These are phyloP conservation scores for Aleiodes testaceus DNA, from an alignment of 2,888 invertebrate species.

Conservation along the genomic window DNA sequence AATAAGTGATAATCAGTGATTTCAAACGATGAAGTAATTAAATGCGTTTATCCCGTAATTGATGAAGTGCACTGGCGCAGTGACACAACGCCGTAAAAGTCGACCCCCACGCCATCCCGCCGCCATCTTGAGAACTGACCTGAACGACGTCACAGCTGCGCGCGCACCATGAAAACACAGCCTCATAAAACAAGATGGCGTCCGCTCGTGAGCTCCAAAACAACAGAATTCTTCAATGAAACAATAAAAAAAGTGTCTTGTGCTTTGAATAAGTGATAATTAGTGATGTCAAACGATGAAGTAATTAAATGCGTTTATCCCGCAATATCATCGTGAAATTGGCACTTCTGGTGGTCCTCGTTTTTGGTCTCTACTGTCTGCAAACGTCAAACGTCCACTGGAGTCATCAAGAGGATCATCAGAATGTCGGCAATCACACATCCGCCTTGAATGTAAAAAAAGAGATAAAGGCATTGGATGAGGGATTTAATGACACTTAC, in stretches of 20 bases:
- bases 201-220: too few relatives aligned
- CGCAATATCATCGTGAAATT: conserved; percentile 65
- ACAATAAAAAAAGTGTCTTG: too few relatives aligned
- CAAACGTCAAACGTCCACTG: conserved; percentile 61
- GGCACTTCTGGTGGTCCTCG: conserved; percentile 58
- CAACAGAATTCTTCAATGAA: too few relatives aligned
- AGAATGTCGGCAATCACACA: not conserved
- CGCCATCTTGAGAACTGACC: too few relatives aligned
- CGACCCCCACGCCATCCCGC: too few relatives aligned
- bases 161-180: too few relatives aligned
- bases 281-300: not conserved
- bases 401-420: conserved; percentile 43
- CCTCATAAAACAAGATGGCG: too few relatives aligned
- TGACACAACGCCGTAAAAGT: too few relatives aligned
- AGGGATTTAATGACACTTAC: conserved; percentile 56
- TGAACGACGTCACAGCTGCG: too few relatives aligned
- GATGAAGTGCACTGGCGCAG: too few relatives aligned
- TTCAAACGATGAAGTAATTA: conserved; percentile 54
- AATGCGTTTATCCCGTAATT: conserved; percentile 70
- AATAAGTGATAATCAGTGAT: too few relatives aligned
- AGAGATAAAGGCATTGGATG: not conserved
- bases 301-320: conserved; percentile 69
- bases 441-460: not conserved
- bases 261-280: too few relatives aligned
- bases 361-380: conserved; percentile 67